Percentiles rank a stretch among this genome's conserved stretches.
These are phyloP conservation scores for Drosophila meridiana DNA, from an alignment of 2,888 invertebrate species.

Conservation along the genomic window DNA sequence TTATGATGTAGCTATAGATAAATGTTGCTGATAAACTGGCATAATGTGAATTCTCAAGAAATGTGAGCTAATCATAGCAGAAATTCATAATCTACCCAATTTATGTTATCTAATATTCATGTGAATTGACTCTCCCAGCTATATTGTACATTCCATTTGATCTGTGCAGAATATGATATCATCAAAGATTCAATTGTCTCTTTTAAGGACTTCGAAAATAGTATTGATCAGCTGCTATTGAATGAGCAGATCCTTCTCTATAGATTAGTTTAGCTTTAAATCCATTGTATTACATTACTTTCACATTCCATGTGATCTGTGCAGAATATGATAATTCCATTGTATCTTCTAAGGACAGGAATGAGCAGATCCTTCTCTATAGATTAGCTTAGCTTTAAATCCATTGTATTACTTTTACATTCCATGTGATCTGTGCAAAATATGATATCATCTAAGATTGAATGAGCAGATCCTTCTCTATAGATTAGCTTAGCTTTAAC, in stretches of 20 bases:
- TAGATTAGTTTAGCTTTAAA: too few relatives aligned
- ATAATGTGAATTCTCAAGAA: neutral
- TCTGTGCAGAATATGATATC: neutral
- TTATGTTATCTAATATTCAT: neutral
- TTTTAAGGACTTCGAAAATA: neutral
- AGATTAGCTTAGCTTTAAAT: too few relatives aligned
- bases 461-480: neutral
- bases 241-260: too few relatives aligned
- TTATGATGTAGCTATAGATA: constrained; percentile 13
- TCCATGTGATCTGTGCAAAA: too few relatives aligned
- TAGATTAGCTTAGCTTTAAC: too few relatives aligned
- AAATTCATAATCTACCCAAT: neutral
- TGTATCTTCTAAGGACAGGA: too few relatives aligned
- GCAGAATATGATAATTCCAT: too few relatives aligned
- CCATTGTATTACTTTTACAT: too few relatives aligned
- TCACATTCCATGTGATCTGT: too few relatives aligned
- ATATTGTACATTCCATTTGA: neutral
- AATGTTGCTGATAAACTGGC: constrained; percentile 15
- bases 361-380: too few relatives aligned
- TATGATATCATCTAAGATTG: neutral
- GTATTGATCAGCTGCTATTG: neutral
- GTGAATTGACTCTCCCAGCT: too few relatives aligned
- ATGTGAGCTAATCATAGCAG: neutral
- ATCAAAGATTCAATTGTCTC: neutral
- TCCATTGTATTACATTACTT: too few relatives aligned